Evolutionary conservation across 1,140 invertebrate species (phyloP).

Genomic region (Drosophila biarmipes): DNA sequence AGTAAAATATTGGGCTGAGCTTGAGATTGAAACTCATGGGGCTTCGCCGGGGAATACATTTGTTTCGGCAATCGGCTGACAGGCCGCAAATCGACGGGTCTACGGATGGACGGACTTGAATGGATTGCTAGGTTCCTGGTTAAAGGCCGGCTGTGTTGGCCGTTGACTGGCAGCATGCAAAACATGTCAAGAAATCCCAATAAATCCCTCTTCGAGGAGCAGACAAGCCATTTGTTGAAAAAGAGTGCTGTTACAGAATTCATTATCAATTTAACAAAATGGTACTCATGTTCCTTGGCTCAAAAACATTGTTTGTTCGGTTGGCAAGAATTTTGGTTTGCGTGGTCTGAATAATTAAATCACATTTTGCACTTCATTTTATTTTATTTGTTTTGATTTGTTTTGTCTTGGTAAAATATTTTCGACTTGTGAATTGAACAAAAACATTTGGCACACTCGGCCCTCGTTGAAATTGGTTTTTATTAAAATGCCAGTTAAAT

Average conservation of each 20-base stretch:
- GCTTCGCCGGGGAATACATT: constrained; percentile 12
- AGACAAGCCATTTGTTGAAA: constrained; percentile 20
- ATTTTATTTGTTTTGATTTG: constrained; percentile 7
- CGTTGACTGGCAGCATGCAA: constrained; percentile 14
- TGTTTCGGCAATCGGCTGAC: constrained; percentile 4
- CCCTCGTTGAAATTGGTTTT: constrained; percentile 47
- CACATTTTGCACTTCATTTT: constrained; percentile 8
- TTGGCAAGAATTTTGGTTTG: not conserved
- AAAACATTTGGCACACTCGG: constrained; percentile 7
- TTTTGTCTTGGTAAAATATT: not conserved
- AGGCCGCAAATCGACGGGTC: constrained; percentile 43
- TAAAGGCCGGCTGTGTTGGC: not conserved
- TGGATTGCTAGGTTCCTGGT: constrained; percentile 36
- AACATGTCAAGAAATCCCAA: constrained; percentile 37
- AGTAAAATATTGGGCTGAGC: constrained; percentile 14
- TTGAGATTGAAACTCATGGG: constrained; percentile 33
- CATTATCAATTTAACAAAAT: constrained; percentile 31
- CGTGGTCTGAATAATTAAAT: constrained; percentile 11
- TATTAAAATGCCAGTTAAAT: constrained; percentile 28
- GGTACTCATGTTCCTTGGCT: not conserved
- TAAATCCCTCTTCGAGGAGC: constrained; percentile 1
- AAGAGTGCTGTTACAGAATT: constrained; percentile 18
- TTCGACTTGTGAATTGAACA: constrained; percentile 3
- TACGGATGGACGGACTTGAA: constrained; percentile 25
- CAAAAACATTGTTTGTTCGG: not conserved